Percentiles rank a stretch among this genome's conserved stretches.
These are phyloP conservation scores for Sphenopsis melanotis DNA, from an alignment of 2,797 vertebrate genomes.

Conservation along the genomic window DNA sequence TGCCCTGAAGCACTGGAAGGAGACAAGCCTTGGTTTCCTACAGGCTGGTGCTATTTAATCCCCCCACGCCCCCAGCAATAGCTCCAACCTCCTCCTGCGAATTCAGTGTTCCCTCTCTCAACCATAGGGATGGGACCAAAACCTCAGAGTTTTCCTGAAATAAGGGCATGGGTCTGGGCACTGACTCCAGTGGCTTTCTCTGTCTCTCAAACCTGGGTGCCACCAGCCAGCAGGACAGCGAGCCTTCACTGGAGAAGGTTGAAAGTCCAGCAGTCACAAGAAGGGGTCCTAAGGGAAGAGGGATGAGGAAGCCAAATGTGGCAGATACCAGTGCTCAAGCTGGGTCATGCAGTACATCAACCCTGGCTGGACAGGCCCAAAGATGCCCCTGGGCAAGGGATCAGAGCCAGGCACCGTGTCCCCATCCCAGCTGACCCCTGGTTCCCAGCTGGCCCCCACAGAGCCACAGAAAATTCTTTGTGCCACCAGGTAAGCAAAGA, in stretches of 20 bases:
- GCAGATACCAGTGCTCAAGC: neutral
- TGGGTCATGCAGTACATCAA: neutral
- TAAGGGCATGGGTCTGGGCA: fast-evolving
- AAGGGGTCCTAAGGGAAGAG: neutral
- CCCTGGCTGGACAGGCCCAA: fast-evolving
- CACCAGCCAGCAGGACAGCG: fast-evolving
- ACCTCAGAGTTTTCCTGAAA: neutral
- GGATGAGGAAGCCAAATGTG: neutral
- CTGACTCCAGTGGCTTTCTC: neutral
- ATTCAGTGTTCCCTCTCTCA: neutral
- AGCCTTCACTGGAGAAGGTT: neutral
- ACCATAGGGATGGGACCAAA: neutral
- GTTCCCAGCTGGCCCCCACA: neutral
- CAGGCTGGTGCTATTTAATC: neutral
- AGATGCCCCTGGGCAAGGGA: fast-evolving
- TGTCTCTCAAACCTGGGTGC: neutral
- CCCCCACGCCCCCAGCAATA: fast-evolving
- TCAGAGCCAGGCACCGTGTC: neutral
- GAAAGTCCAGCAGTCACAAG: neutral
- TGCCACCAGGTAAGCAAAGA: constrained; percentile 25
- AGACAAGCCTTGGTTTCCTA: neutral
- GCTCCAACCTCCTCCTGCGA: neutral
- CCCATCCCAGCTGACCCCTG: neutral
- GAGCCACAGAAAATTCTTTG: neutral
- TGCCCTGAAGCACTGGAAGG: neutral